Percentiles rank a stretch among this genome's conserved stretches.
These are phyloP conservation scores for Xestia sexstrigata DNA, from an alignment of 2,888 invertebrate genomes.

Conservation along the genomic window DNA sequence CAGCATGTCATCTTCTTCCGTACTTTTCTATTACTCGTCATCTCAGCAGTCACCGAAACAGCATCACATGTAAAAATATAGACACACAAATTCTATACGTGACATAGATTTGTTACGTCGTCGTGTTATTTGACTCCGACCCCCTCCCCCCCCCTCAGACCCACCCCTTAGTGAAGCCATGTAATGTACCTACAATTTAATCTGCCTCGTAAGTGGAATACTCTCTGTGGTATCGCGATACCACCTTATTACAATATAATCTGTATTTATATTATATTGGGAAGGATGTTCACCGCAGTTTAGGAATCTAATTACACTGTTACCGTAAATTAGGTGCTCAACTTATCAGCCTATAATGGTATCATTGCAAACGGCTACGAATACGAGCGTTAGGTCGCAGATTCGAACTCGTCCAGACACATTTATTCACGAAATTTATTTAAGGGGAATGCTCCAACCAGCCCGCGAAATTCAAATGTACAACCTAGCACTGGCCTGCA, in stretches of 20 bases:
- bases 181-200: slow-evolving; percentile 52
- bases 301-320: slow-evolving; percentile 34
- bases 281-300: slow-evolving; percentile 16
- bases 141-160: not conserved
- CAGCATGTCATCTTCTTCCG: no score
- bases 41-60: no score
- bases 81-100: not conserved
- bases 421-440: no score
- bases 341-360: not conserved
- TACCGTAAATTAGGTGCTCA: slow-evolving; percentile 28
- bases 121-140: slow-evolving; percentile 17
- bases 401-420: not conserved
- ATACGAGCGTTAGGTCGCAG: not conserved
- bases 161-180: slow-evolving; percentile 28
- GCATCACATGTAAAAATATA: not conserved
- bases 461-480: no score
- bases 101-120: slow-evolving; percentile 14
- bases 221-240: slow-evolving; percentile 5
- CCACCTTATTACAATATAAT: slow-evolving; percentile 36
- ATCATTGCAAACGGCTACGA: not conserved
- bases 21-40: no score
- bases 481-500: no score
- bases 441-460: no score
- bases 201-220: slow-evolving; percentile 32
- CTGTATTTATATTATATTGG: slow-evolving; percentile 35